Conservation (phyloP, 1,140 invertebrate genomes). For the Polypedilum vanderplanki region DNA sequence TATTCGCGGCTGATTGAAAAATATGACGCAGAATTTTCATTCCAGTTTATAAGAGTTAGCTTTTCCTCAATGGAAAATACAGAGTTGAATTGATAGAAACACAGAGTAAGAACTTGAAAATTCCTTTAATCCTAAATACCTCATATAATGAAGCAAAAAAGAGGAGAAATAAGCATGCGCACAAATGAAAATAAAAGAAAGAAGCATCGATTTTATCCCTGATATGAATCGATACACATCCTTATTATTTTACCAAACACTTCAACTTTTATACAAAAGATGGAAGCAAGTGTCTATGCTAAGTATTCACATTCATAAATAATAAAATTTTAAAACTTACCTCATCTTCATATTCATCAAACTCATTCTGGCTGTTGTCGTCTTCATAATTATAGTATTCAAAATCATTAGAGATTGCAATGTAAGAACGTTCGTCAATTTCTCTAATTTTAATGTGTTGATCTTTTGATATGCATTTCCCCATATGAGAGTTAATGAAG, state of each 20-base stretch:
- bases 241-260: too few relatives aligned
- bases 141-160: background rate
- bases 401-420: constrained; percentile 2
- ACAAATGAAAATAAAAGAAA: background rate
- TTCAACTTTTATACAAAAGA: too few relatives aligned
- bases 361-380: background rate
- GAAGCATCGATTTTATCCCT: too few relatives aligned
- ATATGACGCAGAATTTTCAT: constrained; percentile 1
- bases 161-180: background rate
- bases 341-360: background rate
- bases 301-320: background rate
- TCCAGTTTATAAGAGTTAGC: background rate
- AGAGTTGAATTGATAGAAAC: background rate
- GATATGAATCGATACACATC: too few relatives aligned
- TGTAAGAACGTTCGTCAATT: constrained; percentile 20
- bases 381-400: constrained; percentile 1
- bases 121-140: background rate
- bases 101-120: background rate
- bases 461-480: constrained; percentile 21
- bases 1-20: background rate
- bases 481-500: constrained; percentile 2
- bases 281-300: too few relatives aligned
- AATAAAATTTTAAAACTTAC: background rate
- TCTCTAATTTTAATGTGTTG: constrained; percentile 13
- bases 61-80: background rate